phyloP scores from a whole-genome alignment of 2,888 invertebrate species.

The Luffia ferchaultella region DNA sequence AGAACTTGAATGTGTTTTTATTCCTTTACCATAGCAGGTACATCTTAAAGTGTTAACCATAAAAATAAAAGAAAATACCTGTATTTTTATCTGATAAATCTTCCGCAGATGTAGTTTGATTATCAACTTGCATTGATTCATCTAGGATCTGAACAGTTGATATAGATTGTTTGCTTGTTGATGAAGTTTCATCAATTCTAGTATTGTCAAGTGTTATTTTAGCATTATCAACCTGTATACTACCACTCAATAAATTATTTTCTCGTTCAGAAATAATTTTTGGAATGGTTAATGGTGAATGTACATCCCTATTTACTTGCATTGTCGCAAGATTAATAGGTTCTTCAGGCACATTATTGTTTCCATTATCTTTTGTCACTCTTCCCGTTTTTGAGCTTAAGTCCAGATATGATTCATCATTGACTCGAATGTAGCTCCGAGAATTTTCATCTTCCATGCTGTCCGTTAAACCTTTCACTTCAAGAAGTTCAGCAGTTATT shows the following conservation, averaged over 20 bases:
- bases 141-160: conserved; percentile 7
- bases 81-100: conserved; percentile 51
- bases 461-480: conserved; percentile 79
- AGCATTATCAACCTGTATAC: not conserved
- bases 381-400: conserved; percentile 47
- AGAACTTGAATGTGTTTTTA: too few species aligned
- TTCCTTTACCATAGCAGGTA: too few species aligned
- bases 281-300: conserved; percentile 33
- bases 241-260: not conserved
- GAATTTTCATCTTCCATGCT: conserved; percentile 50
- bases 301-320: conserved; percentile 38
- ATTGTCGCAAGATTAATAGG: conserved; percentile 54
- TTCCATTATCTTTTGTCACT: conserved; percentile 32
- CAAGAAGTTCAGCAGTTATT: conserved; percentile 78
- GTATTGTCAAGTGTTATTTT: not conserved
- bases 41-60: too few species aligned
- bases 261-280: not conserved
- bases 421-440: conserved; percentile 35
- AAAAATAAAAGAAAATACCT: not conserved
- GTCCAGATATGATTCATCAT: conserved; percentile 46
- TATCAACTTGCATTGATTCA: conserved; percentile 57
- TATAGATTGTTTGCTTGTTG: not conserved
- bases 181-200: not conserved
- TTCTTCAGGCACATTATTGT: conserved; percentile 33
- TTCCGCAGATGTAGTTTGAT: conserved; percentile 42